phyloP scores from a whole-genome alignment of 2,797 vertebrate species.

The Lophotriccus pileatus region DNA sequence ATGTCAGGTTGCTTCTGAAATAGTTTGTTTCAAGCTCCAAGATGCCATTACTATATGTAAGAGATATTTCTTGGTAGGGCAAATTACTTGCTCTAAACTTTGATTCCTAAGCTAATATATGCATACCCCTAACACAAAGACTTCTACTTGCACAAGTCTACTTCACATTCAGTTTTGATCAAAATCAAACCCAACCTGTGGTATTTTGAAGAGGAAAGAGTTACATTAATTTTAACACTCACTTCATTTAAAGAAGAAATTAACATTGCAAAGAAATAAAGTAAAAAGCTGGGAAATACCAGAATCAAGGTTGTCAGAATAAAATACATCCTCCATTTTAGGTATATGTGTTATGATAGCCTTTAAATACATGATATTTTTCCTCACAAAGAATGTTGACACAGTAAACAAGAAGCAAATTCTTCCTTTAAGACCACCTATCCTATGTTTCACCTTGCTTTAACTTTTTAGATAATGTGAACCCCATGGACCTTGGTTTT shows the following conservation, averaged over 20 bases:
- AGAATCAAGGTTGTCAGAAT: not conserved
- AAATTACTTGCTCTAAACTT: not conserved
- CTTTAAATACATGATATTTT: not conserved
- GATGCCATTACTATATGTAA: not conserved
- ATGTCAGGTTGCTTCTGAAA: slow-evolving; percentile 6
- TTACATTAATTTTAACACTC: not conserved
- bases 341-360: not conserved
- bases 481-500: not conserved
- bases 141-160: not conserved
- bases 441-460: not conserved
- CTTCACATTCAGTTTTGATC: not conserved
- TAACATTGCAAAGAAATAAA: not conserved
- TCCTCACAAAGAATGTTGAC: not conserved
- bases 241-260: not conserved
- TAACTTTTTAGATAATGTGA: not conserved
- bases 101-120: not conserved
- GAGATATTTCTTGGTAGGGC: not conserved
- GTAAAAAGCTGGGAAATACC: not conserved
- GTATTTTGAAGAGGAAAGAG: not conserved
- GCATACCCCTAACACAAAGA: fast-evolving
- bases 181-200: not conserved
- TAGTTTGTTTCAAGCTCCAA: slow-evolving; percentile 4
- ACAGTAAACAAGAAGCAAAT: not conserved
- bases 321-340: not conserved
- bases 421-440: not conserved